phyloP scores from a whole-genome alignment of 2,113 vertebrate genomes.

The Oplegnathus fasciatus region DNA sequence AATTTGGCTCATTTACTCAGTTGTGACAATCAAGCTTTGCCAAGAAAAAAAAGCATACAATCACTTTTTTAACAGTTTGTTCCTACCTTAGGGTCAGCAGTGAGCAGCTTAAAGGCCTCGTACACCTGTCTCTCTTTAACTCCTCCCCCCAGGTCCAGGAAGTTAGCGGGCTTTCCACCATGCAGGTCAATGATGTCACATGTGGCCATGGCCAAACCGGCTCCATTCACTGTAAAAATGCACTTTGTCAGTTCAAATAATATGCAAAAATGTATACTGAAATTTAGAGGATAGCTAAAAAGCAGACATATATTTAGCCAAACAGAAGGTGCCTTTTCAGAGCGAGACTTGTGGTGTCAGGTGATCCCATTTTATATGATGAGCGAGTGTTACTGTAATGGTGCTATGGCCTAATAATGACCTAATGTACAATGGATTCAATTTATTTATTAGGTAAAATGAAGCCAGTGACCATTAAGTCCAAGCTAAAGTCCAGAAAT shows the following conservation, averaged over 20 bases:
- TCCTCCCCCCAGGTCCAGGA: conserved; percentile 97
- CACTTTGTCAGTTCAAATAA: neutral
- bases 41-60: neutral
- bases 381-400: neutral
- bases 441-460: conserved; percentile 9
- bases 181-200: conserved; percentile 98
- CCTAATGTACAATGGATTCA: neutral
- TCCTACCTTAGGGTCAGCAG: conserved; percentile 95
- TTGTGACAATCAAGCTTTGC: neutral
- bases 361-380: neutral
- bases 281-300: neutral
- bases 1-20: neutral
- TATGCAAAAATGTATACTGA: neutral
- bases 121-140: conserved; percentile 98
- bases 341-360: neutral
- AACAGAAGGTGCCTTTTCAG: neutral
- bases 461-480: conserved; percentile 10
- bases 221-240: conserved; percentile 91
- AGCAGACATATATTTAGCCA: neutral
- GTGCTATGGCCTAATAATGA: neutral
- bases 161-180: conserved; percentile 97
- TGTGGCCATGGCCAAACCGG: conserved; percentile 97
- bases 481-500: conserved; percentile 2
- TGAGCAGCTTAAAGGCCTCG: conserved; percentile 96
- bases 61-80: neutral